Evolutionary conservation across 2,888 invertebrate species (phyloP).

Genomic region (Arctia plantaginis): DNA sequence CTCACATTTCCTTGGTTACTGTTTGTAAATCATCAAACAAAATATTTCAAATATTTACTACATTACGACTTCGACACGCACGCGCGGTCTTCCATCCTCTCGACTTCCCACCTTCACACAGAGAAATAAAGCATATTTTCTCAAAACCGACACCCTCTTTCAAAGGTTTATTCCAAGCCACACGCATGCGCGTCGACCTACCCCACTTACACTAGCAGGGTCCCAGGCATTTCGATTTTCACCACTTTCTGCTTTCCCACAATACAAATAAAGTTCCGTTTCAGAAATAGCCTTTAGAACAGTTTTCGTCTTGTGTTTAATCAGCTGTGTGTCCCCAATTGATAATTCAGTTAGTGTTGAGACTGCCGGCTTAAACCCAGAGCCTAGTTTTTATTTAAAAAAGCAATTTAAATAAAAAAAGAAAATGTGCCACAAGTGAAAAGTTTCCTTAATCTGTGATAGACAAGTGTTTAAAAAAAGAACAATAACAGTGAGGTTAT

Average conservation of each 20-base stretch:
- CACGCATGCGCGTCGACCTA: constrained; percentile 78
- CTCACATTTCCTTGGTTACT: constrained; percentile 68
- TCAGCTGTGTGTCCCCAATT: constrained; percentile 82
- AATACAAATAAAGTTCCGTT: constrained; percentile 68
- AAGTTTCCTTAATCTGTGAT: constrained; percentile 51
- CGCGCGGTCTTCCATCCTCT: constrained; percentile 45
- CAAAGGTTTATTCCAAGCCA: constrained; percentile 63
- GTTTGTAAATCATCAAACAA: constrained; percentile 70
- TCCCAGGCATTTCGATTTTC: constrained; percentile 52
- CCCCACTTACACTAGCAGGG: constrained; percentile 65
- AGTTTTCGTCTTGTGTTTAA: constrained; percentile 72
- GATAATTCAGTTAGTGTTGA: constrained; percentile 81
- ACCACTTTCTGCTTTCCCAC: constrained; percentile 65
- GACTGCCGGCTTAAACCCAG: constrained; percentile 70
- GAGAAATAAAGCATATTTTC: constrained; percentile 55
- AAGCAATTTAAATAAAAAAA: constrained; percentile 32
- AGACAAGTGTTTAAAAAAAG: constrained; percentile 34
- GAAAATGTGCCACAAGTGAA: constrained; percentile 32
- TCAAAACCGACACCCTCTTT: constrained; percentile 41
- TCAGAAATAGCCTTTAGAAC: constrained; percentile 62
- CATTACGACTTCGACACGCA: constrained; percentile 65
- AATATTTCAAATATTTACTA: constrained; percentile 73
- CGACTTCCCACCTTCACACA: constrained; percentile 46
- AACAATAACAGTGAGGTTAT: constrained; percentile 40
- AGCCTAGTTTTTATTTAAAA: constrained; percentile 53